Base-by-base conservation (phyloP, 2,888 invertebrate genomes). In the Netelia virgata region DNA sequence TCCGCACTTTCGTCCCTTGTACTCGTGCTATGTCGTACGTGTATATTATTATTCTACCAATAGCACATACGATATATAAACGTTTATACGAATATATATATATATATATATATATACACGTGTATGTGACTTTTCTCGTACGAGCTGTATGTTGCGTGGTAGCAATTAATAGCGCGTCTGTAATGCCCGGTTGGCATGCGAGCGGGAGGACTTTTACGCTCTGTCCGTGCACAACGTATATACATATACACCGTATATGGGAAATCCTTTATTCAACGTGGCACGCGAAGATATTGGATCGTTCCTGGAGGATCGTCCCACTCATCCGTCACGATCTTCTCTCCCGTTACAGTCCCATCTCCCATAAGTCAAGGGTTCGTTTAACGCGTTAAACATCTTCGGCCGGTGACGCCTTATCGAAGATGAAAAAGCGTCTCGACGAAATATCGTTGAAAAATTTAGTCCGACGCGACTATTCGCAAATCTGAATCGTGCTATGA, bases 161-260 rank as follows among this genome's bases (percentile, higher is more conserved):
- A 91, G 91, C 91, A 91, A 91, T 91, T 91, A 91, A 91, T 91
- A 91, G 90, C 88, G 88, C 88, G 89, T 88, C 88, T 86, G 90
- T 91, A 91, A 91, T 91, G 90, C 89, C 86, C 88, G 87, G 88
- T 88, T 91, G 90, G 91, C 91, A 91, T 91, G 91, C 91, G 88
- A 91, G 88, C 88, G 77, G 76, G 86, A 80, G 77, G 72, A 68
- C 16, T 64, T 36, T 70, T 23, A 57, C 59, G 41, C 73, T 57
- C 11, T 43, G 68, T 18, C 73, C 74, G 47, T 72, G 47, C 72
- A 43, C 57, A 64, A 53, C 36, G 28, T 36, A 28, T 5, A 68
- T 61, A 41, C 20, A 2, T n/a, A 1, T 68, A 20, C 14, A 23
- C 10, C 18, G 3, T 14, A 16, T 3, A 18, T 18, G 36, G 41